These are phyloP conservation scores for Hylomyscus alleni DNA, from an alignment of 2,797 vertebrate species.

Conservation along the genomic window DNA sequence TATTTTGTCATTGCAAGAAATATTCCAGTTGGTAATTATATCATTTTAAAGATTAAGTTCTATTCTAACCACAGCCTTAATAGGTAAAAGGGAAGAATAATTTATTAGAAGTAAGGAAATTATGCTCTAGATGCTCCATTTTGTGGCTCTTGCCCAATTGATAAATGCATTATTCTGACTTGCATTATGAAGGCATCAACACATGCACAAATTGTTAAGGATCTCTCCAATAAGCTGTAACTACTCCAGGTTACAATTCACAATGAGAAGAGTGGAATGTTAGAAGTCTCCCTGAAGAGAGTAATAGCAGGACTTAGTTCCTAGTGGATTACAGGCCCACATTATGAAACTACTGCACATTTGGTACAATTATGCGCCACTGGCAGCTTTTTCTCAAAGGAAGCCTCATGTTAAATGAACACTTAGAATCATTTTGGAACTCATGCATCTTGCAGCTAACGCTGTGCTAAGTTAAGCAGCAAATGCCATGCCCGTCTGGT, in stretches of 20 bases:
- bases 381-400: slow-evolving; percentile 84
- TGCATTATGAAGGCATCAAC: slow-evolving; percentile 52
- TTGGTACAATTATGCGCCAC: slow-evolving; percentile 84
- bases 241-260: slow-evolving; percentile 72
- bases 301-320: slow-evolving; percentile 80
- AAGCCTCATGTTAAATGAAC: slow-evolving; percentile 84
- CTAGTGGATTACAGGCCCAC: slow-evolving; percentile 78
- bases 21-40: slow-evolving; percentile 20
- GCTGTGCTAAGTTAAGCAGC: slow-evolving; percentile 81
- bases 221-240: slow-evolving; percentile 75
- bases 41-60: slow-evolving; percentile 46
- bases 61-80: slow-evolving; percentile 2
- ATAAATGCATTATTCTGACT: slow-evolving; percentile 53
- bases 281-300: slow-evolving; percentile 80
- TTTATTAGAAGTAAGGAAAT: slow-evolving; percentile 44
- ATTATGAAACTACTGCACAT: slow-evolving; percentile 82
- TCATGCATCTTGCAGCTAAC: slow-evolving; percentile 84
- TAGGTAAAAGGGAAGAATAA: slow-evolving; percentile 21
- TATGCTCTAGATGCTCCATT: not conserved
- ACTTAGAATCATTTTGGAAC: slow-evolving; percentile 84
- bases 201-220: slow-evolving; percentile 60
- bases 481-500: slow-evolving; percentile 76
- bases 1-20: not conserved
- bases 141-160: not conserved
- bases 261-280: slow-evolving; percentile 79